A percentile compares a stretch with the other conserved stretches of the same genome.
Conservation (phyloP, 2,113 vertebrate species). For the Gasterosteus aculeatus region DNA sequence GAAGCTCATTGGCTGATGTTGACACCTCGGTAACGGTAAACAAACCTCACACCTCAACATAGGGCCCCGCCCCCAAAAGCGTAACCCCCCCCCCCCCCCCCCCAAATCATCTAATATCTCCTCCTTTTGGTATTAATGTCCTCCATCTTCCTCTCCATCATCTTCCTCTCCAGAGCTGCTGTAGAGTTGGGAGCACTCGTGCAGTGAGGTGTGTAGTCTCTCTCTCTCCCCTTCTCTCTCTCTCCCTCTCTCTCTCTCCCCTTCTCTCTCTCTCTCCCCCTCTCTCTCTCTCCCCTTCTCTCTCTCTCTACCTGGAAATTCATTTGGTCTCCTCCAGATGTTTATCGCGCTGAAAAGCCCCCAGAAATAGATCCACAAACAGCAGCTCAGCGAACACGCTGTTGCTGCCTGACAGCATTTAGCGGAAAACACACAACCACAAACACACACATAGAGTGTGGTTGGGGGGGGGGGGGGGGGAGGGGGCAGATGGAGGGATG, state of each 20-base stretch:
- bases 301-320: conserved; percentile 84
- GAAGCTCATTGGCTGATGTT: no score
- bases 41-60: no score
- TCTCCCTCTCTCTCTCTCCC: background rate
- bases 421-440: conserved; percentile 75
- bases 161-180: conserved; percentile 45
- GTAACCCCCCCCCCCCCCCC: background rate
- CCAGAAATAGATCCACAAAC: conserved; percentile 93
- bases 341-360: conserved; percentile 90
- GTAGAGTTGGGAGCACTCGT: conserved; percentile 56
- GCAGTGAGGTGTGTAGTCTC: conserved; percentile 62
- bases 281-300: conserved; percentile 37
- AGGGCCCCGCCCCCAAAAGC: no score
- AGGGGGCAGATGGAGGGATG: conserved; percentile 2
- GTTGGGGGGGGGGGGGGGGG: conserved; percentile 17
- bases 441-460: conserved; percentile 13
- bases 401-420: conserved; percentile 66
- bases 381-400: conserved; percentile 70
- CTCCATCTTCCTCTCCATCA: conserved; percentile 57
- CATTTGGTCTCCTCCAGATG: conserved; percentile 96
- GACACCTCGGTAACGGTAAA: no score
- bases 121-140: background rate
- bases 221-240: no score
- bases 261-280: background rate
- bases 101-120: background rate